A percentile compares a stretch with the other conserved stretches of the same genome.
Evolutionary conservation across 2,113 vertebrate species (phyloP).

Genomic region (Trochalopteron elliotii): DNA sequence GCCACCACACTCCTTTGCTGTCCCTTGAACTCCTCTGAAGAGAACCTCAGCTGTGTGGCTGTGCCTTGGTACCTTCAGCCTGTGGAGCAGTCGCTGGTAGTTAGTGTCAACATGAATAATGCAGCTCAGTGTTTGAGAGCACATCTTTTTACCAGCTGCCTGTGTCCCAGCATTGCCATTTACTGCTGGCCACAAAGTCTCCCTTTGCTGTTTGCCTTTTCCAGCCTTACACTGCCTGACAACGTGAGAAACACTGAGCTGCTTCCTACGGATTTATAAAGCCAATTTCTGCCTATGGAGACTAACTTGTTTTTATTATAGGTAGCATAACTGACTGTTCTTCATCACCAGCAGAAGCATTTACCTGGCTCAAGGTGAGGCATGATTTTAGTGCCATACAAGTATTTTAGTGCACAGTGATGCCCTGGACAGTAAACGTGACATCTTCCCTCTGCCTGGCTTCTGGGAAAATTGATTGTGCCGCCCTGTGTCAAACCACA

Average conservation of each 20-base stretch:
- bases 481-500: background rate
- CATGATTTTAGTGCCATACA: background rate
- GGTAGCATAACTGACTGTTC: background rate
- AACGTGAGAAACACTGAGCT: background rate
- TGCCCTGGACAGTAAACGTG: background rate
- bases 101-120: conserved; percentile 9
- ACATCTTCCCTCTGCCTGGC: background rate
- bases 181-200: background rate
- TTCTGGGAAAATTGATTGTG: background rate
- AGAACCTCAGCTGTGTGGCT: background rate
- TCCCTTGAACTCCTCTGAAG: background rate
- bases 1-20: background rate
- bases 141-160: background rate
- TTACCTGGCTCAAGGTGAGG: background rate
- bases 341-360: conserved; percentile 10
- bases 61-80: background rate
- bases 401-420: background rate
- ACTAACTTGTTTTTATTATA: background rate
- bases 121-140: background rate
- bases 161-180: background rate
- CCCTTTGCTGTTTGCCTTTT: background rate
- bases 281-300: background rate
- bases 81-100: background rate
- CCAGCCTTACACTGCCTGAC: background rate
- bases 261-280: conserved; percentile 3